Percentiles rank a stretch among this genome's conserved stretches.
Conservation (phyloP, 2,888 invertebrate species). For the Sialis fuliginosa region DNA sequence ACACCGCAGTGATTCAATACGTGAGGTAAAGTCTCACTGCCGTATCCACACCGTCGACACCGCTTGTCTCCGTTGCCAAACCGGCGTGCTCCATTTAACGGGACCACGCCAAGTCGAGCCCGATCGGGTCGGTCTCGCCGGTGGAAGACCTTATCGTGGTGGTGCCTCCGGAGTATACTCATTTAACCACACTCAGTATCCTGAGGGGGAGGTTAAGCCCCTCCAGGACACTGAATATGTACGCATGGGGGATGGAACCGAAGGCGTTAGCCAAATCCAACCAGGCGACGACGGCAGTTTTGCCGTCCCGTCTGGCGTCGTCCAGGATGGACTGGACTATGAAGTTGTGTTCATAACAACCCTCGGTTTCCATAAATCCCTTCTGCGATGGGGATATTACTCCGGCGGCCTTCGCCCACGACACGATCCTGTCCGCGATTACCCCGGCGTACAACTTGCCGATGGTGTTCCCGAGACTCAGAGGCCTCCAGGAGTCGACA, state of each 20-base stretch:
- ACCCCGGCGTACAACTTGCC: conserved; percentile 12
- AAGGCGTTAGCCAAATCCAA: conserved; percentile 22
- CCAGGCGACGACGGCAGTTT: conserved; percentile 15
- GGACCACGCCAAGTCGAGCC: too few relatives aligned
- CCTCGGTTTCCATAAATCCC: conserved; percentile 19
- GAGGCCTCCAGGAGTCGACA: conserved; percentile 17
- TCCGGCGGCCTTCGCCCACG: conserved; percentile 8
- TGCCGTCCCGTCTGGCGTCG: conserved; percentile 10
- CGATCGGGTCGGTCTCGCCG: conserved; percentile 12
- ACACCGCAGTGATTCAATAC: too few relatives aligned
- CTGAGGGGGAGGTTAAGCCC: conserved; percentile 7
- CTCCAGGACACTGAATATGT: conserved; percentile 15
- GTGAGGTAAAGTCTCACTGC: too few relatives aligned
- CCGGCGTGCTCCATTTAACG: too few relatives aligned
- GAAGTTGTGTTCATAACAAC: conserved; percentile 20
- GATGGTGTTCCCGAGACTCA: conserved; percentile 13
- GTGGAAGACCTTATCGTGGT: conserved; percentile 8
- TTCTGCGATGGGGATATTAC: conserved; percentile 16
- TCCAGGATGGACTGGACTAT: conserved; percentile 15
- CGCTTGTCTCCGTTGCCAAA: too few relatives aligned
- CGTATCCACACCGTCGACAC: too few relatives aligned
- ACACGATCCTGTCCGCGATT: conserved; percentile 11
- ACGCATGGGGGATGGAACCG: conserved; percentile 18
- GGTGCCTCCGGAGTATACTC: conserved; percentile 8
- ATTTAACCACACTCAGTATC: conserved; percentile 7